Conservation (phyloP, 2,113 vertebrate genomes). For the Amia ocellicauda region DNA sequence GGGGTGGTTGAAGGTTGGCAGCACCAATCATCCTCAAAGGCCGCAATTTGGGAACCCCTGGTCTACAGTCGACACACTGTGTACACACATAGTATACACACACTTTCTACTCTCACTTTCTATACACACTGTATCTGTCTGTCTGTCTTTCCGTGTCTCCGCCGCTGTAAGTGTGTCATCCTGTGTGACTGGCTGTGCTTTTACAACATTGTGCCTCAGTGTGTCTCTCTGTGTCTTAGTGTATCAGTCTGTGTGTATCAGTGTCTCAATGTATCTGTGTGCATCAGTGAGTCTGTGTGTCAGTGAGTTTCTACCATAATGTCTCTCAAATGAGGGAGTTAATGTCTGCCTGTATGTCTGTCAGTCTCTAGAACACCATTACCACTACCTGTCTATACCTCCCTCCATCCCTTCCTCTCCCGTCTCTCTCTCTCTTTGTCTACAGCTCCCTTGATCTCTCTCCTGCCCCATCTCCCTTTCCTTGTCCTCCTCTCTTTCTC, state of each 20-base stretch:
- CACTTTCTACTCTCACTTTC: neutral
- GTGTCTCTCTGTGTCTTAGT: constrained; percentile 57
- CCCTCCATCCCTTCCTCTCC: constrained; percentile 33
- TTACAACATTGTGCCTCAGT: constrained; percentile 41
- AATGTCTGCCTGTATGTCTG: too few species aligned
- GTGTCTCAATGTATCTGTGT: too few species aligned
- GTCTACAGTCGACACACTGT: too few species aligned
- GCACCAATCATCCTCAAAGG: too few species aligned
- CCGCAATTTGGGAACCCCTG: too few species aligned
- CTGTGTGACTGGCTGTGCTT: constrained; percentile 44
- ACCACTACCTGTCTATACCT: constrained; percentile 45
- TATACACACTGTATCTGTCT: neutral
- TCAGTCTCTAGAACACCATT: too few species aligned
- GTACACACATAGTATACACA: constrained; percentile 5
- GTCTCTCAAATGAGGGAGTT: too few species aligned
- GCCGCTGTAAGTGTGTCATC: constrained; percentile 14
- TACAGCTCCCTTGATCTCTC: constrained; percentile 27
- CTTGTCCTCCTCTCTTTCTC: constrained; percentile 13
- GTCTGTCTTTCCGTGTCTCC: constrained; percentile 5
- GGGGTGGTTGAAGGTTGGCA: too few species aligned
- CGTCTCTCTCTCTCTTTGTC: constrained; percentile 35
- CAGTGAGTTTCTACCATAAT: too few species aligned
- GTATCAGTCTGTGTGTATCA: too few species aligned
- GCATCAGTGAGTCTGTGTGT: too few species aligned
- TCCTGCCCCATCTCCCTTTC: constrained; percentile 32